These are phyloP conservation scores for Crossaster papposus DNA, from an alignment of 53 echinoderm and acorn worm species.

Conservation along the genomic window DNA sequence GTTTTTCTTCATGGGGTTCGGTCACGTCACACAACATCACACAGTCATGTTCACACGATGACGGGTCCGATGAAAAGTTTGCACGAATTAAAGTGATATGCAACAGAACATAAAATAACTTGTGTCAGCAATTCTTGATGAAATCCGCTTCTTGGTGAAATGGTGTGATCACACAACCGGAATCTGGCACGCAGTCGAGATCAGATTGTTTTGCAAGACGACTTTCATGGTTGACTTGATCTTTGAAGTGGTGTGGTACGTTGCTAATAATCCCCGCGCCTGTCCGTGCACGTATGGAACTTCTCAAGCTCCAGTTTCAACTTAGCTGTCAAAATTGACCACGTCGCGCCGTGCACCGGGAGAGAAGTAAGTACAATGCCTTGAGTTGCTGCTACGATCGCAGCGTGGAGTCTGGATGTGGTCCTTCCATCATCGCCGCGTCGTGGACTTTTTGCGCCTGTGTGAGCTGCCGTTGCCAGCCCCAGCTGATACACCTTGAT, in stretches of 20 bases:
- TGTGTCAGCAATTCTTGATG: not conserved
- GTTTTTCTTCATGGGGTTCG: not conserved
- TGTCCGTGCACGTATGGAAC: not conserved
- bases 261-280: not conserved
- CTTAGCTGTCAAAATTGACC: not conserved
- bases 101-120: not conserved
- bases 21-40: not conserved
- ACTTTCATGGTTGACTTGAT: no score
- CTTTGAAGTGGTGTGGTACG: not conserved
- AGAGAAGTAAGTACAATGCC: conserved; percentile 10
- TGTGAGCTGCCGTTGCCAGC: not conserved
- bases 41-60: not conserved
- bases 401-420: conserved; percentile 18
- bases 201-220: not conserved
- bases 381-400: not conserved
- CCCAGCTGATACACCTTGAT: not conserved
- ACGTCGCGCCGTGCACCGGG: not conserved
- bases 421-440: not conserved
- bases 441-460: not conserved
- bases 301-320: not conserved
- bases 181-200: not conserved
- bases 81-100: not conserved
- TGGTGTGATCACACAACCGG: not conserved
- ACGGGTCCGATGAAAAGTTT: not conserved
- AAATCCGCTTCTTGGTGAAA: no score